Evolutionary conservation across 2,888 invertebrate species (phyloP), one percentile per base, ranked within the genome.

Genomic region (Callyntrura guangdongensis): DNA sequence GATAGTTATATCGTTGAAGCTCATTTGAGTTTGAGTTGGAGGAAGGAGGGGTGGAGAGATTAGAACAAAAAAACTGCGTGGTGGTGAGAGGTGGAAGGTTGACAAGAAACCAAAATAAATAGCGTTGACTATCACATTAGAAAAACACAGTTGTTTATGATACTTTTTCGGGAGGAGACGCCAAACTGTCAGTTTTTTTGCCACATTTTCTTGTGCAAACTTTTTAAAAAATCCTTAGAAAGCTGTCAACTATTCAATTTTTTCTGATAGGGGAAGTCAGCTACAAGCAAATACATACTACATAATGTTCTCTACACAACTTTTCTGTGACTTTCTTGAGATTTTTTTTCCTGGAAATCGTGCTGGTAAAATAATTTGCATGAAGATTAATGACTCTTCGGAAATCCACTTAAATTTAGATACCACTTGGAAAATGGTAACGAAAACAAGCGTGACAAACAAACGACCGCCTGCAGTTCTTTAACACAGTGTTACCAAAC

Each of bases 191-290:
- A 49, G 4, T 25, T 25, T 53, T 25, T 74, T 56, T 56, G 27
- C 74, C 17, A 47, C 56, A 53, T 22, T 22, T 56, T 79, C 56
- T 4, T 27, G 56, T n/a, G 56, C 14, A 25, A n/a, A 53, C 53
- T 79, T 36, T 36, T 36, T 36, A 4, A 12, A 56, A 36, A 59
- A 20, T 69, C 69, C 22, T 64, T 25, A 82, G 56, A 61, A 72
- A 56, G 64, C 89, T 84, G 89, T 89, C 89, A 89, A 56, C 77
- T 77, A 53, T 49, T 89, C 89, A 84, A 84, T 84, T 64, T 64
- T 82, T 64, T 77, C 22, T 8, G 47, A 74, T 79, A 36, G 77
- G 89, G 84, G 56, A 59, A 47, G n/a, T 64, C 17, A 17, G 61
- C 79, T 56, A 56, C n/a, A 14, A 27, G 12, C 6, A 49, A 27